These are phyloP conservation scores for Meriones unguiculatus DNA, from an alignment of 2,113 vertebrate genomes.

Conservation along the genomic window DNA sequence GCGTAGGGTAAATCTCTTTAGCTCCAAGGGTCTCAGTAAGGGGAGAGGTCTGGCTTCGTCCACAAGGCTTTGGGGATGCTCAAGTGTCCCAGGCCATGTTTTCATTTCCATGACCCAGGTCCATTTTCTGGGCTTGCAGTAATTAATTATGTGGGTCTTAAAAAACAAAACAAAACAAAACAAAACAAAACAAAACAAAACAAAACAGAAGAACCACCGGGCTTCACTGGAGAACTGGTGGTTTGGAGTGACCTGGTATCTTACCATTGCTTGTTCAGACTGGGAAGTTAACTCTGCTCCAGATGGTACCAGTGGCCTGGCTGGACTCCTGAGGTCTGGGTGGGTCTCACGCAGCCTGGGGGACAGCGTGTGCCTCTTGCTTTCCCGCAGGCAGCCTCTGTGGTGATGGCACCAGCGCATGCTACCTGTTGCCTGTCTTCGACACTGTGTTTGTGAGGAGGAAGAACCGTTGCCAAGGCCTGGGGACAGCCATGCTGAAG, in stretches of 20 bases:
- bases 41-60: background rate
- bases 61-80: background rate
- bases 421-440: slow-evolving; percentile 93
- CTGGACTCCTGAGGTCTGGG: rapidly evolving
- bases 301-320: background rate
- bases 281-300: background rate
- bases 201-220: too few relatives aligned
- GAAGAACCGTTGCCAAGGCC: slow-evolving; percentile 88
- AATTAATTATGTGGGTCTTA: background rate
- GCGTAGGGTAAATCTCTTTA: background rate
- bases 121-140: background rate
- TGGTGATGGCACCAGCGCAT: slow-evolving; percentile 80
- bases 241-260: background rate
- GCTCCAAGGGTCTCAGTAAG: background rate
- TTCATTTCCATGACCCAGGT: background rate
- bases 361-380: background rate
- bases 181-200: too few relatives aligned
- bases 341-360: rapidly evolving
- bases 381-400: slow-evolving; percentile 91
- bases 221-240: background rate
- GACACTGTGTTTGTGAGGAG: slow-evolving; percentile 93
- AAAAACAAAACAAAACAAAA: too few relatives aligned
- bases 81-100: background rate
- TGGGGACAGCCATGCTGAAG: slow-evolving; percentile 91
- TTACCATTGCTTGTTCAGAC: rapidly evolving